A percentile compares a stretch with the other conserved stretches of the same genome.
Evolutionary conservation across 2,797 vertebrate genomes (phyloP).

Genomic region (Myotis myotis): DNA sequence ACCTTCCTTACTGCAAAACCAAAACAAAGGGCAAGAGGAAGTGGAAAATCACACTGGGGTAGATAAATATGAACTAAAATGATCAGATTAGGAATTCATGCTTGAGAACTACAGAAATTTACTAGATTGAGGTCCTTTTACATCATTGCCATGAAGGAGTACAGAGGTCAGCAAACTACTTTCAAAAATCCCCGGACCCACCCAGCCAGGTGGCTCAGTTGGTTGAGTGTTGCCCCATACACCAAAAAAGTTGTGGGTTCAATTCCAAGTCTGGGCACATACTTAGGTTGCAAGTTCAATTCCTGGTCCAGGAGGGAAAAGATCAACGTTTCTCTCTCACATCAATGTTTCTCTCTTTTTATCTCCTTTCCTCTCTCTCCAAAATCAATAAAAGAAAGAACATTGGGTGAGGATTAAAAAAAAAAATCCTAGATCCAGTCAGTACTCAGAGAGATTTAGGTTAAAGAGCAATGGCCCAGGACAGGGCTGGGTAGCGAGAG

Average conservation of each 20-base stretch:
- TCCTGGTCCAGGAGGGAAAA: background rate
- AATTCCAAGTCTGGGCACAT: background rate
- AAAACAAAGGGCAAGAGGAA: background rate
- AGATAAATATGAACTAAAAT: background rate
- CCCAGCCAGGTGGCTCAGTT: background rate
- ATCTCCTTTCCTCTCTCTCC: background rate
- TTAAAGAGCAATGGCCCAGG: background rate
- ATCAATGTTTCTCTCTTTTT: background rate
- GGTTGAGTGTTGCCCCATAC: background rate
- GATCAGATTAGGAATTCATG: background rate
- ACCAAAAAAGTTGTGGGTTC: background rate
- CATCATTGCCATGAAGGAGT: background rate
- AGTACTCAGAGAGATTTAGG: background rate
- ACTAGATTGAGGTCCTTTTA: background rate
- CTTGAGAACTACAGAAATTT: background rate
- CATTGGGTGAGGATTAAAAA: background rate
- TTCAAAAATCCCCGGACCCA: background rate
- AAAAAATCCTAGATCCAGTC: background rate
- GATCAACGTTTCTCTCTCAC: background rate
- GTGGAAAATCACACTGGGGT: background rate
- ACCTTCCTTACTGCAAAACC: background rate
- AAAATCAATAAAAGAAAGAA: background rate
- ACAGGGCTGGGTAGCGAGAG: background rate
- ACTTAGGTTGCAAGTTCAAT: background rate
- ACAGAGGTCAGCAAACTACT: background rate